Evolutionary conservation across 2,888 invertebrate genomes (phyloP), one percentile per base, ranked within the genome.

Genomic region (Hirtodrosophila histrioides): DNA sequence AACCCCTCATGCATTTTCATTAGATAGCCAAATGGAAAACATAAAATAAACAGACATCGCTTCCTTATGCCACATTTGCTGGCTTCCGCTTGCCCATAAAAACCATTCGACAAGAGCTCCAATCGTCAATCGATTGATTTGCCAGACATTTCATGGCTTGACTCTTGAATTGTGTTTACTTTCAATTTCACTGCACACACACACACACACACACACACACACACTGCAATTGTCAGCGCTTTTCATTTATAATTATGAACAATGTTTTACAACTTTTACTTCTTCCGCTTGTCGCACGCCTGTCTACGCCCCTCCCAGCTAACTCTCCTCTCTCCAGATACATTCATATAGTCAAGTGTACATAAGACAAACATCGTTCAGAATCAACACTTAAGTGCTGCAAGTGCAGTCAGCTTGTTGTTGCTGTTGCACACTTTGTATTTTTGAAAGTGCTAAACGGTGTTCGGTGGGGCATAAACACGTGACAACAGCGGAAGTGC

Each of bases 251-350:
- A 72, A 78, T 65, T 82, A 69, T 66, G 64, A 58, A 61, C 56
- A 66, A 66, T 55, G 65, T 41, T 57, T 48, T 67, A 74, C 71
- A 78, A 78, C 83, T 82, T 82, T 82, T 76, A 82, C 86, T 72
- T 78, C 79, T 72, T 82, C 81, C 81, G 82, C 62, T 54, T 64
- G 64, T 17, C 17, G 17, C 17, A 17, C 17, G 17, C 17, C 17
- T 17, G 1, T 17, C 1, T 11, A 23, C 12, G 44, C 49, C 40
- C 55, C 56, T 56, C 17, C 17, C 17, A 17, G 17, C 17, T 17
- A 17, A 17, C 17, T 17, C 17, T 17, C 17, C 17, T 17, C 17
- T 44, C 41, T 37, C 3, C 17, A 33, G 17, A 31, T 40, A 36
- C 11, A 12, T 37, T 39, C 40, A 37, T 17, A 3, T 12, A 44